These are phyloP conservation scores for Melanchra persicariae DNA, from an alignment of 2,888 invertebrate species.

Conservation along the genomic window DNA sequence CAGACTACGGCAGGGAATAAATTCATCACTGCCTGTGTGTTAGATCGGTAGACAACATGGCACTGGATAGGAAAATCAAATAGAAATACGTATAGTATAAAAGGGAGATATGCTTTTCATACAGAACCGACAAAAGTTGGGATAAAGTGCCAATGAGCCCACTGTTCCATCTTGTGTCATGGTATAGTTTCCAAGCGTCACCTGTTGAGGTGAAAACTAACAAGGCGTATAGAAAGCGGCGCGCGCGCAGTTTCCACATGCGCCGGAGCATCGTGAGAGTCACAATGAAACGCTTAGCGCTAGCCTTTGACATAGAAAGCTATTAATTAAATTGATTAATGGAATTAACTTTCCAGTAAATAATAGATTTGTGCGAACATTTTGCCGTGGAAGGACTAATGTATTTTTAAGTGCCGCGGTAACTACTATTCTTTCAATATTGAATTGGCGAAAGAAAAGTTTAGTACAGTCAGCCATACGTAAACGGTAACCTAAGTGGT, in stretches of 20 bases:
- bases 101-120: too few relatives aligned
- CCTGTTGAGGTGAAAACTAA: conserved; percentile 64
- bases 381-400: neutral
- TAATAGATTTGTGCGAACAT: neutral
- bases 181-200: conserved; percentile 43
- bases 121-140: neutral
- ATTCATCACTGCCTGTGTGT: too few relatives aligned
- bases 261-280: conserved; percentile 40
- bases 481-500: neutral
- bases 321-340: conserved; percentile 25
- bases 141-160: conserved; percentile 6
- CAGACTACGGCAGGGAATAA: too few relatives aligned
- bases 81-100: too few relatives aligned
- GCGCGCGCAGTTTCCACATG: conserved; percentile 54
- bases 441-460: conserved; percentile 3
- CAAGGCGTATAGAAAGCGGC: conserved; percentile 66
- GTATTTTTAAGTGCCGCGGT: neutral
- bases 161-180: neutral
- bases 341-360: conserved; percentile 30
- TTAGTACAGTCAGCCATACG: neutral
- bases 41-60: too few relatives aligned
- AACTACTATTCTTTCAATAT: neutral
- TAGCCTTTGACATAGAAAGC: conserved; percentile 33
- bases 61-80: too few relatives aligned
- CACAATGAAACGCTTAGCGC: conserved; percentile 23